Evolutionary conservation across 2,797 vertebrate genomes (phyloP), one percentile per base, ranked within the genome.

Genomic region (Pipistrellus nathusii): DNA sequence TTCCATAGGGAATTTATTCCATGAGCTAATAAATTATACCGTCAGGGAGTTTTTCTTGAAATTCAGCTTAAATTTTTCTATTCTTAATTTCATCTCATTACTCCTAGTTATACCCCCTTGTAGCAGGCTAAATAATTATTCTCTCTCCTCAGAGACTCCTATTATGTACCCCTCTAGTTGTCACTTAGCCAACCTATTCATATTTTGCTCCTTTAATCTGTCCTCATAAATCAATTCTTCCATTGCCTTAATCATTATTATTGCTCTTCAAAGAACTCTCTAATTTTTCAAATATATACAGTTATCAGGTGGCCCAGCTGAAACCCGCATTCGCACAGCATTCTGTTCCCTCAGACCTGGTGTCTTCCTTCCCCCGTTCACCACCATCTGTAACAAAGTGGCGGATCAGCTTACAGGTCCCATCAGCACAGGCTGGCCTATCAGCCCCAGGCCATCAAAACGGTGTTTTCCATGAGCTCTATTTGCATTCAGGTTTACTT

Each of bases 21-120:
- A 77, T 91, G 95, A 95, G 94, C 94, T 97, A 97, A 97, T 93
- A 94, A 95, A 97, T 92, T 94, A 97, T 75, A 97, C 95, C 53
- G 0, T 93, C 93, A 97, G 90, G 93, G 97, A 98, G 88, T 94
- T 97, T 92, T 96, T 98, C 71, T 94, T 92, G 85, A 97, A 93
- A 97, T 97, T 97, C 95, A 97, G 77, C 96, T 96, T 95, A 89
- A 98, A 97, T 88, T 97, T 98, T 95, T 87, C 96, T 38, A 95
- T 97, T 97, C 98, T 98, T 98, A 98, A 98, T 98, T 98, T 98
- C 95, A 97, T 97, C 96, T 97, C 96, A 97, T 77, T 84, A 91
- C 81, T 96, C 96, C 96, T 95, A 95, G 93, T 96, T 96, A 94
- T 89, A 84, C 76, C 95, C 95, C 92, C 35, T 96, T 97, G 96